Conservation (phyloP, 2,113 vertebrate genomes). For the Pao palembangensis region DNA sequence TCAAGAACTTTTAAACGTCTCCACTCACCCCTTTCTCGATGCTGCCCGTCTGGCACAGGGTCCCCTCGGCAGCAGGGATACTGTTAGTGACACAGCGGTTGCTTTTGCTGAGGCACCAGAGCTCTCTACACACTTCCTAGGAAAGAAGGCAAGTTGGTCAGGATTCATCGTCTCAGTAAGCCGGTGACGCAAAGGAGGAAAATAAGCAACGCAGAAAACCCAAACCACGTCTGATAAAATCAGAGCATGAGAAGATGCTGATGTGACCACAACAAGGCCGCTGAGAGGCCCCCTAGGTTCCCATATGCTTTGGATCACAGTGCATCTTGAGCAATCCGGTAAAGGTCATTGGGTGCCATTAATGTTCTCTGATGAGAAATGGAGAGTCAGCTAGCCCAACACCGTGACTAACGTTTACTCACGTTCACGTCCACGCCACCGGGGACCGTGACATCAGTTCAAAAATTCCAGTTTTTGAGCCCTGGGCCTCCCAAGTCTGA, state of each 20-base stretch:
- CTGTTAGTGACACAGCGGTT: constrained; percentile 99
- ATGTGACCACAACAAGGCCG: constrained; percentile 28
- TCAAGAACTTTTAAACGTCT: neutral
- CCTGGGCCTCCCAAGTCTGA: constrained; percentile 58
- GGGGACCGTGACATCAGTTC: constrained; percentile 60
- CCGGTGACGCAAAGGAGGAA: neutral
- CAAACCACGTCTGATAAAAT: constrained; percentile 23
- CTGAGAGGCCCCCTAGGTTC: constrained; percentile 11
- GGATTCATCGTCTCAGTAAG: constrained; percentile 69
- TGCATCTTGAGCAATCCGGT: constrained; percentile 44
- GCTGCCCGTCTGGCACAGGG: constrained; percentile 92
- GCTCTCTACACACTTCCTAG: constrained; percentile 99
- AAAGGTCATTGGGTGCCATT: constrained; percentile 43
- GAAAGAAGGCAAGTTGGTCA: constrained; percentile 99
- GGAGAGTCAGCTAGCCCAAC: constrained; percentile 64
- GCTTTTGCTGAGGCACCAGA: constrained; percentile 99
- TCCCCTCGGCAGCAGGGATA: constrained; percentile 96
- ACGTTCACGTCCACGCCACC: constrained; percentile 54
- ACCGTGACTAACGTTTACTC: constrained; percentile 61
- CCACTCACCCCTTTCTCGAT: constrained; percentile 96
- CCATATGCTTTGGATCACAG: constrained; percentile 60
- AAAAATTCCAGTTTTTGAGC: constrained; percentile 56
- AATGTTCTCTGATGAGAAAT: constrained; percentile 58
- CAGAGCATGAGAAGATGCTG: constrained; percentile 18
- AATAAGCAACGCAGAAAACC: constrained; percentile 29